These are phyloP conservation scores for Cosmia trapezina DNA, from an alignment of 2,888 invertebrate genomes.

Conservation along the genomic window DNA sequence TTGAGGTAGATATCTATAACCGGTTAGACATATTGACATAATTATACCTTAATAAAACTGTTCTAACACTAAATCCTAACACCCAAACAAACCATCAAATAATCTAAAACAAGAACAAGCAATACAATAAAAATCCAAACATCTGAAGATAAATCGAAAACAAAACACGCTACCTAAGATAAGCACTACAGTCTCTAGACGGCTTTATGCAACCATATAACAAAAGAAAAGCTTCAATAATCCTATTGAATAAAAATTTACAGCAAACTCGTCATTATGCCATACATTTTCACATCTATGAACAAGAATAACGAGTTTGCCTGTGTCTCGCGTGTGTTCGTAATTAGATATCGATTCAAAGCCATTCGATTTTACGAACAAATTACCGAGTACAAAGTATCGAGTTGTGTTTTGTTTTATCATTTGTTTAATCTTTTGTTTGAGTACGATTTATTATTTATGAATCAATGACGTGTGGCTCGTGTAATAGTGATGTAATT, in stretches of 20 bases:
- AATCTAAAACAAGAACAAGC: slow-evolving; percentile 7
- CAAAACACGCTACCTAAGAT: slow-evolving; percentile 22
- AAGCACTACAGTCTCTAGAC: slow-evolving; percentile 25
- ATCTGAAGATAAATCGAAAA: slow-evolving; percentile 26
- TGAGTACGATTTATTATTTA: slow-evolving; percentile 40
- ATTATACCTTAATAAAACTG: neutral
- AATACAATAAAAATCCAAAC: slow-evolving; percentile 17
- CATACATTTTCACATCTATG: slow-evolving; percentile 70
- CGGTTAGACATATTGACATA: neutral
- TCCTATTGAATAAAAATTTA: slow-evolving; percentile 52
- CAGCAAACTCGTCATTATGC: slow-evolving; percentile 63
- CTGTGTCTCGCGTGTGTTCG: slow-evolving; percentile 55
- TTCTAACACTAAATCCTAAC: slow-evolving; percentile 3
- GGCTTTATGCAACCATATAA: slow-evolving; percentile 43
- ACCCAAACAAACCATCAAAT: slow-evolving; percentile 5
- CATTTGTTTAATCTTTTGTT: slow-evolving; percentile 50
- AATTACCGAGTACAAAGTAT: slow-evolving; percentile 51
- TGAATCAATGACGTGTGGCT: slow-evolving; percentile 36
- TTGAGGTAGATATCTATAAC: neutral
- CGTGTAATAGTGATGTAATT: slow-evolving; percentile 18
- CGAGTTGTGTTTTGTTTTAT: slow-evolving; percentile 54
- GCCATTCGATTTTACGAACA: slow-evolving; percentile 58
- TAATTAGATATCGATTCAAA: slow-evolving; percentile 68
- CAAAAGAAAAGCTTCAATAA: slow-evolving; percentile 31
- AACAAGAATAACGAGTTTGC: slow-evolving; percentile 76